Evolutionary conservation across 2,797 vertebrate species (phyloP).

Genomic region (Thamnophis elegans): DNA sequence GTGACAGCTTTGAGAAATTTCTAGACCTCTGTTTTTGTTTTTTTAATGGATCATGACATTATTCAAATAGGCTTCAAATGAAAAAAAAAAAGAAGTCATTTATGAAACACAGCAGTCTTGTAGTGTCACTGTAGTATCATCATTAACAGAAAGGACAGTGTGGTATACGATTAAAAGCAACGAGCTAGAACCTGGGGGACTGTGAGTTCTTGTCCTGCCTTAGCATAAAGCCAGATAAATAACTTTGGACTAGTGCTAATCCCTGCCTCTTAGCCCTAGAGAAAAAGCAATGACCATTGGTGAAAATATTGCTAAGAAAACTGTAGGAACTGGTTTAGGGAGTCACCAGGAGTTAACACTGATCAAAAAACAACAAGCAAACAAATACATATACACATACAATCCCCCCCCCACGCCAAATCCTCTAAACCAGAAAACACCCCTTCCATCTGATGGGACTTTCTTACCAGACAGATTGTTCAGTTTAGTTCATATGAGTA

Average conservation of each 20-base stretch:
- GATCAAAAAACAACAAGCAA: background rate
- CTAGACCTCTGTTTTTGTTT: background rate
- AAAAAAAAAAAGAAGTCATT: background rate
- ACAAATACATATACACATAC: background rate
- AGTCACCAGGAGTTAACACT: background rate
- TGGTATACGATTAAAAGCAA: background rate
- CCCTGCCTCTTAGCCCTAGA: background rate
- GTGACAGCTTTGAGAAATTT: background rate
- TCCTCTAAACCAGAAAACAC: background rate
- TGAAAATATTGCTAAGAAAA: background rate
- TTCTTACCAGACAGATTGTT: background rate
- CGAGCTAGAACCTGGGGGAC: background rate
- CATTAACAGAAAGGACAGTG: background rate
- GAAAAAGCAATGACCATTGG: background rate
- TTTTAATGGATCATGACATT: background rate
- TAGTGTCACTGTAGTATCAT: background rate
- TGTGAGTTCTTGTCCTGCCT: background rate
- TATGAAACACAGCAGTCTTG: background rate
- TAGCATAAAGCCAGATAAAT: background rate
- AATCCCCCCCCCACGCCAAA: background rate
- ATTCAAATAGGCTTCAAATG: fast-evolving
- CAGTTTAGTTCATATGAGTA: background rate
- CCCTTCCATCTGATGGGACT: background rate
- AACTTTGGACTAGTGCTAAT: background rate
- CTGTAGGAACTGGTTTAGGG: background rate